These are phyloP conservation scores for Semibalanus balanoides DNA, from an alignment of 1,140 invertebrate species.

Conservation along the genomic window DNA sequence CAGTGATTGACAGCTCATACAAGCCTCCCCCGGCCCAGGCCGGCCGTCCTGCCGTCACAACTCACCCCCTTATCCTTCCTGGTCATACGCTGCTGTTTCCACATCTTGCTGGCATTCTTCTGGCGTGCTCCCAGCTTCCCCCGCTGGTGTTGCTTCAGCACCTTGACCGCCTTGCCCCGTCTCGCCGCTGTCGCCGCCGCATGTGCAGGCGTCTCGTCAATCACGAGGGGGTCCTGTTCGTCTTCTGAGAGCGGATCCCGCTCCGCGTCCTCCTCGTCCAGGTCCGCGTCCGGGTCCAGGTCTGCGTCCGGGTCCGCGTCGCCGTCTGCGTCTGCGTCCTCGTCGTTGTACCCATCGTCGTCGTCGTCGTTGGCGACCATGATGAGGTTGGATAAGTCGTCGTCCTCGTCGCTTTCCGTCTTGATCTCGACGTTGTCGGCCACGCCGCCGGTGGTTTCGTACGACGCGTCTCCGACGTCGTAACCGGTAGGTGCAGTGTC, in stretches of 20 bases:
- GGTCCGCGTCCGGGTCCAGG: not conserved
- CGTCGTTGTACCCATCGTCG: conserved; percentile 12
- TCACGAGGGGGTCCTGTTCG: not conserved
- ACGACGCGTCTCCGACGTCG: too few relatives aligned
- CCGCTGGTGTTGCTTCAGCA: not conserved
- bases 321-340: conserved; percentile 1
- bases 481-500: too few relatives aligned
- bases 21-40: too few relatives aligned
- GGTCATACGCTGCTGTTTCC: conserved; percentile 1
- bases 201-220: not conserved
- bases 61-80: not conserved
- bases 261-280: not conserved
- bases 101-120: conserved; percentile 13
- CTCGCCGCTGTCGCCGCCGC: too few relatives aligned
- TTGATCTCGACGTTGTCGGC: not conserved
- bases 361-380: conserved; percentile 7
- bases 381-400: not conserved
- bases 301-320: not conserved
- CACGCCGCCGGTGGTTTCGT: not conserved
- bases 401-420: not conserved
- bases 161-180: not conserved
- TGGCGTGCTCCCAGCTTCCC: conserved; percentile 7
- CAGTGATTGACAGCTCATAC: too few relatives aligned
- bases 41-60: too few relatives aligned
- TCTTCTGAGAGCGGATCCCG: not conserved